These are phyloP conservation scores for Paraplagusia blochii DNA, from an alignment of 2,113 vertebrate species.

Conservation along the genomic window DNA sequence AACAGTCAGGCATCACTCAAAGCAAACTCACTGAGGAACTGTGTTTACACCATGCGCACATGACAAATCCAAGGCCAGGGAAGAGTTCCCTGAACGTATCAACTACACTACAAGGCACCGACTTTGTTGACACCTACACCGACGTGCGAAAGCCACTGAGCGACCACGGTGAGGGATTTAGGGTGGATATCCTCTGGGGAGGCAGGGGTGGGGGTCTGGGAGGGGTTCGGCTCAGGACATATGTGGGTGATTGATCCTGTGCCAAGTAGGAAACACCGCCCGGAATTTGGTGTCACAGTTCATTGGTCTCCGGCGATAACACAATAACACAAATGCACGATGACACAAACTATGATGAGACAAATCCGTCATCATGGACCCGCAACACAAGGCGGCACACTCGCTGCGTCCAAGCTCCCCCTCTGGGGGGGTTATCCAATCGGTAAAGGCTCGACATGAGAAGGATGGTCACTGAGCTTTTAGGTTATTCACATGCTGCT, in stretches of 20 bases:
- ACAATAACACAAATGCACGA: slow-evolving; percentile 34
- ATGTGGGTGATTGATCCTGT: slow-evolving; percentile 38
- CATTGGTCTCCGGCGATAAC: slow-evolving; percentile 38
- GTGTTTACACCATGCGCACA: slow-evolving; percentile 41
- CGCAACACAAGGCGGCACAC: slow-evolving; percentile 24
- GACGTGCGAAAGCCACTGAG: slow-evolving; percentile 7
- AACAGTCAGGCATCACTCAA: slow-evolving; percentile 23
- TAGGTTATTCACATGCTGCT: slow-evolving; percentile 28
- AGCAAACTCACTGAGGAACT: neutral
- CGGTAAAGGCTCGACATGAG: slow-evolving; percentile 24
- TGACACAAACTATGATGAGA: slow-evolving; percentile 43
- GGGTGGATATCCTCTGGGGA: slow-evolving; percentile 36
- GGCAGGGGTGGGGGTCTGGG: slow-evolving; percentile 39
- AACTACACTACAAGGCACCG: slow-evolving; percentile 6
- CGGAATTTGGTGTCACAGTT: slow-evolving; percentile 57
- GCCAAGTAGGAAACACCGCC: slow-evolving; percentile 50
- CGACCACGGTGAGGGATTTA: slow-evolving; percentile 41
- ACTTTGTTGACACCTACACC: slow-evolving; percentile 24
- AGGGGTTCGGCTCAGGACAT: slow-evolving; percentile 44
- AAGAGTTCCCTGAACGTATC: slow-evolving; percentile 8
- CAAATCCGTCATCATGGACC: slow-evolving; percentile 44
- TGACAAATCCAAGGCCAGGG: slow-evolving; percentile 21
- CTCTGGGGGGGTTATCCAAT: slow-evolving; percentile 21
- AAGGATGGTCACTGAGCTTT: slow-evolving; percentile 20
- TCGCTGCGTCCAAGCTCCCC: slow-evolving; percentile 32